A percentile compares a stretch with the other conserved stretches of the same genome.
Evolutionary conservation across 1,140 invertebrate species (phyloP).

Genomic region (Leucophenga varia): DNA sequence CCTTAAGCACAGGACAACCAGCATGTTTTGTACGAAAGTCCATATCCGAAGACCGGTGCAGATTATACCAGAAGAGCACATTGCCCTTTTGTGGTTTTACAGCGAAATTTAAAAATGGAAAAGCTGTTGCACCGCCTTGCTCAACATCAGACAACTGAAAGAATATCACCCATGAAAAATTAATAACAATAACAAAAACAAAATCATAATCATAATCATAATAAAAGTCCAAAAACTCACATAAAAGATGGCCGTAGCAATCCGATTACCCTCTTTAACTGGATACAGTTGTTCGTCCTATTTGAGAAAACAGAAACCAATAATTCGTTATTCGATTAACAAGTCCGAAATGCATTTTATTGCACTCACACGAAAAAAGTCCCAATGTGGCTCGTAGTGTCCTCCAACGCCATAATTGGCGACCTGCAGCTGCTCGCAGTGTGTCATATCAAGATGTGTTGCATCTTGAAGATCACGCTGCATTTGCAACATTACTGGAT

Average conservation of each 20-base stretch:
- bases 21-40: conserved; percentile 92
- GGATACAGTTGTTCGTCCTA: conserved; percentile 45
- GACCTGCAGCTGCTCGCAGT: conserved; percentile 72
- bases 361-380: conserved; percentile 67
- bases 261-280: conserved; percentile 71
- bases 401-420: conserved; percentile 73
- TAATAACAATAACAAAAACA: too few species aligned
- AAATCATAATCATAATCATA: too few species aligned
- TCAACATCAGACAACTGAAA: conserved; percentile 89
- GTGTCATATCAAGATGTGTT: conserved; percentile 79
- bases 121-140: conserved; percentile 94
- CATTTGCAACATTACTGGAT: conserved; percentile 72
- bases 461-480: conserved; percentile 73
- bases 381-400: conserved; percentile 74
- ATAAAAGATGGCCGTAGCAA: conserved; percentile 51
- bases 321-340: background rate
- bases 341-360: background rate
- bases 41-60: conserved; percentile 86
- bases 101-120: conserved; percentile 80
- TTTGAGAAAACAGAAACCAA: background rate
- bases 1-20: conserved; percentile 95
- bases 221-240: too few species aligned
- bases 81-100: conserved; percentile 86
- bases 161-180: background rate
- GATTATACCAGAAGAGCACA: conserved; percentile 95